Conservation (phyloP, 2,888 invertebrate species). For the Stenolophus ochropezus region DNA sequence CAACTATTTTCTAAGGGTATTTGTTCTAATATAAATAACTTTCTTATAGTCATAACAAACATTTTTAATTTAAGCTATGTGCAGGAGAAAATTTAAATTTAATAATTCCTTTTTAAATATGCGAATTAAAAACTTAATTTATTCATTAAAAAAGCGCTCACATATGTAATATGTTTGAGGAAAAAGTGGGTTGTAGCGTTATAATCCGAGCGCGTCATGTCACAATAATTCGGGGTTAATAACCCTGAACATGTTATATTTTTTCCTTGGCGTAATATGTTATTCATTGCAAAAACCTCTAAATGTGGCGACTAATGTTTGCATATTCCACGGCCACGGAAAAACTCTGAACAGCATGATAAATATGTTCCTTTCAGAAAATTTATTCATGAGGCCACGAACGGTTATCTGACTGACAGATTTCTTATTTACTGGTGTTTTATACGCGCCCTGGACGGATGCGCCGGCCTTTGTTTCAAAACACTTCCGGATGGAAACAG, state of each 20-base stretch:
- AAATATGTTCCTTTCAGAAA: constrained; percentile 55
- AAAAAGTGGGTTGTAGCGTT: background rate
- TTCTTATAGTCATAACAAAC: too few relatives aligned
- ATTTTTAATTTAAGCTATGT: background rate
- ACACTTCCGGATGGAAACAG: constrained; percentile 4
- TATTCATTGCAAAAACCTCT: constrained; percentile 29
- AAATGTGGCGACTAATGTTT: constrained; percentile 48
- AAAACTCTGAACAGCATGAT: constrained; percentile 46
- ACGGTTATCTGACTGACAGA: constrained; percentile 59
- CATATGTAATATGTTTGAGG: background rate
- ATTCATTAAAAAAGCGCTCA: background rate
- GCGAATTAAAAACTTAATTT: background rate
- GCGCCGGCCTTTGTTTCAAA: constrained; percentile 48
- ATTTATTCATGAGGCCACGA: constrained; percentile 54
- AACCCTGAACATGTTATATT: background rate
- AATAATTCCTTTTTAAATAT: background rate
- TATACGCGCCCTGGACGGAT: constrained; percentile 49
- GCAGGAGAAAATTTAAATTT: background rate
- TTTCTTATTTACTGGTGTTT: constrained; percentile 57
- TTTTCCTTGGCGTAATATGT: constrained; percentile 3
- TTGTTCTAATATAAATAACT: too few relatives aligned
- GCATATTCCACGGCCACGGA: constrained; percentile 31
- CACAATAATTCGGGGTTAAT: constrained; percentile 27
- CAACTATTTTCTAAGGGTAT: too few relatives aligned
- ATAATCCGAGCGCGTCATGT: background rate